Evolutionary conservation across 64 coral and sea anemone genomes (phyloP), one percentile per base, ranked within the genome.

Genomic region (Acropora tenuis): DNA sequence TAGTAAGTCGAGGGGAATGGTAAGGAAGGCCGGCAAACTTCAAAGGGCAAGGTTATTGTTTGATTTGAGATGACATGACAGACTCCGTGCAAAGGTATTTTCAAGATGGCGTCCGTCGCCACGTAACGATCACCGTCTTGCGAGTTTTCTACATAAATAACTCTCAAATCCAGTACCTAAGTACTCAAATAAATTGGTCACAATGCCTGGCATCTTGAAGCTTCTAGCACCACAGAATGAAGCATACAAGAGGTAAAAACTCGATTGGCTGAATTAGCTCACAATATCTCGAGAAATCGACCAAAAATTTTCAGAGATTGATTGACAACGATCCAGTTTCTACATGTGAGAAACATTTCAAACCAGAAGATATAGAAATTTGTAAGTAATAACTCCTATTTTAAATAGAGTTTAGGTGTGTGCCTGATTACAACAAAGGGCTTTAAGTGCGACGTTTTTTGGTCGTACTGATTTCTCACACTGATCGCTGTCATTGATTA

Each of bases 141-240:
- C 74, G 74, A 76, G 74, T 43, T 76, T 76, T 76, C 40, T 76
- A 76, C 45, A 76, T 47, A 76, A 76, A 76, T 76, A 76, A 76
- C n/a, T 76, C 45, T 43, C 74, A 41, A 76, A 76, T 76, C 74
- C 40, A 76, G n/a, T 43, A 43, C 45, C 40, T 76, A 3, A 76
- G 1, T 76, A 76, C 74, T 76, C 45, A 76, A 76, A 76, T 76
- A 76, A 0, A 76, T 76, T 8, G 41, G 40, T 76, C 74, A 76
- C 74, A 76, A 76, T 76, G 74, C 74, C 74, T 76, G 74, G 74
- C 52, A 83, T 83, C 80, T 83, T 49, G 80, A 83, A 83, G 80
- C 80, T 63, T 63, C 59, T 13, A 63, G 59, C 59, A 63, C 59
- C 8, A 63, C 59, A 1, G 59, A 63, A 1, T 83, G 80, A 83